Evolutionary conservation across 2,113 vertebrate genomes (phyloP).

Genomic region (Ailurus styani): DNA sequence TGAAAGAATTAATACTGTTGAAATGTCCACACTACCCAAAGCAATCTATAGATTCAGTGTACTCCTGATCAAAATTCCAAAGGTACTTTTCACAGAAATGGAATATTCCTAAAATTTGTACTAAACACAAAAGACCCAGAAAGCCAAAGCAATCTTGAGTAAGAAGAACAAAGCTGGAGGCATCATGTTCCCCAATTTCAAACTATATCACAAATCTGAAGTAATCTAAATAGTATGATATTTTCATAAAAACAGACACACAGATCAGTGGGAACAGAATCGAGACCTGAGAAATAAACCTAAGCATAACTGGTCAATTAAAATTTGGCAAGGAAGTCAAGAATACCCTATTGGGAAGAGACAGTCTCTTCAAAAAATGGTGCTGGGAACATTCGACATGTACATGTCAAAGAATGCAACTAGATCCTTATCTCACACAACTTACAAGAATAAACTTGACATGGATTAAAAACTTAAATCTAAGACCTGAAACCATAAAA

Average conservation of each 20-base stretch:
- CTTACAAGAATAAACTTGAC: background rate
- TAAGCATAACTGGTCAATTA: background rate
- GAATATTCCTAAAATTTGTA: background rate
- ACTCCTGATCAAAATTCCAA: background rate
- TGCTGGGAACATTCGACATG: background rate
- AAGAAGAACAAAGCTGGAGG: background rate
- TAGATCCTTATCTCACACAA: background rate
- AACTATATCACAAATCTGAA: background rate
- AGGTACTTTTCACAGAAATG: background rate
- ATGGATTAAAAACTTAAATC: background rate
- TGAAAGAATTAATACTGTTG: background rate
- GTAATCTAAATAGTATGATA: background rate
- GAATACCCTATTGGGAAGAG: background rate
- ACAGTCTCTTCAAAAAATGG: background rate
- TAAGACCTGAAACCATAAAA: background rate
- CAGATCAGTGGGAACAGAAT: background rate
- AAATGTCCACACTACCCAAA: background rate
- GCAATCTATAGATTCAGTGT: background rate
- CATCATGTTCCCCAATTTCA: background rate
- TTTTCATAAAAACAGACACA: background rate
- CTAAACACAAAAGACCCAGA: background rate
- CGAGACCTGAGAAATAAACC: background rate
- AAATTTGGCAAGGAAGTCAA: background rate
- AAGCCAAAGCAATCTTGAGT: background rate
- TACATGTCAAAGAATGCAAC: background rate